These are phyloP conservation scores for Drosophila bocki DNA, from an alignment of 1,140 invertebrate genomes.

Conservation along the genomic window DNA sequence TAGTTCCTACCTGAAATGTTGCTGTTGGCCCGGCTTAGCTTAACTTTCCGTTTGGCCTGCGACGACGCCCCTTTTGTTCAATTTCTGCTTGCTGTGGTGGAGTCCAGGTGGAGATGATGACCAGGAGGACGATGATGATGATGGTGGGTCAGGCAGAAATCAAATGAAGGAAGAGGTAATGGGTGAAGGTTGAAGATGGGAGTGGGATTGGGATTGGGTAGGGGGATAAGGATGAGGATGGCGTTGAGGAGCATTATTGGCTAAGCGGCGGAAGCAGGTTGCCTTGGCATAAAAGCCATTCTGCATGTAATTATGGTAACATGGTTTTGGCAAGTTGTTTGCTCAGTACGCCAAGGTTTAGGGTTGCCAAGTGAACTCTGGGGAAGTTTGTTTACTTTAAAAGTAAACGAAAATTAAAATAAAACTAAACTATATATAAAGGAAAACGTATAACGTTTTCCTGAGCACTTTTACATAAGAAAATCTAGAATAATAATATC, in stretches of 20 bases:
- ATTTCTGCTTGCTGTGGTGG: constrained; percentile 49
- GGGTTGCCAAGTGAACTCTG: constrained; percentile 34
- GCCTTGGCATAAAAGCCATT: constrained; percentile 56
- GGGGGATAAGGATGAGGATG: neutral
- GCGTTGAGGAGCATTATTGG: constrained; percentile 46
- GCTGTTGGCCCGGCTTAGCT: constrained; percentile 26
- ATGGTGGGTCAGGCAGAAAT: constrained; percentile 30
- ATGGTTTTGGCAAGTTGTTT: constrained; percentile 74
- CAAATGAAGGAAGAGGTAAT: constrained; percentile 29
- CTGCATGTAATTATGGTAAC: constrained; percentile 85
- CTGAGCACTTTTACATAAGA: neutral
- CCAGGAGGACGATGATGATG: constrained; percentile 13
- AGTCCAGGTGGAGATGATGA: constrained; percentile 33
- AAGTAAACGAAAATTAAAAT: too few relatives aligned
- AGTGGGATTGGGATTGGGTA: neutral
- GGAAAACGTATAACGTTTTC: too few relatives aligned
- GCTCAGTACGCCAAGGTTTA: constrained; percentile 28
- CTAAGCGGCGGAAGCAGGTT: constrained; percentile 60
- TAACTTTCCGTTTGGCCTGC: constrained; percentile 33
- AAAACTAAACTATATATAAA: too few relatives aligned
- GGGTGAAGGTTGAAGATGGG: constrained; percentile 26
- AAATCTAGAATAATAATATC: neutral
- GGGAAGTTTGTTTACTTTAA: neutral
- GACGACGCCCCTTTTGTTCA: constrained; percentile 74
- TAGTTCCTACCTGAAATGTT: constrained; percentile 53